Evolutionary conservation across 2,113 vertebrate genomes (phyloP).

Genomic region (Cyanistes caeruleus): DNA sequence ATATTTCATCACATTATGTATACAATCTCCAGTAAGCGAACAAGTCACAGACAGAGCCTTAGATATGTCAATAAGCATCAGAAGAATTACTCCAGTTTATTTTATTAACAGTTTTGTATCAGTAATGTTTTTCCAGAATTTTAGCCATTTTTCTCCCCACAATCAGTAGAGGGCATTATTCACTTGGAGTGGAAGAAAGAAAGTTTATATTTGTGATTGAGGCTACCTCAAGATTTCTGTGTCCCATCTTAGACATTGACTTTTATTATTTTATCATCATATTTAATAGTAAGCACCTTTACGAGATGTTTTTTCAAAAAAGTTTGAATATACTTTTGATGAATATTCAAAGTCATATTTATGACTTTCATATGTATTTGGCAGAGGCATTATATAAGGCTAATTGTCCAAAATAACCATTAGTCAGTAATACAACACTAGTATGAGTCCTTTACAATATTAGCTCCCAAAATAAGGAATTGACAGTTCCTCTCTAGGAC

Average conservation of each 20-base stretch:
- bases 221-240: not conserved
- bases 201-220: not conserved
- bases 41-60: not conserved
- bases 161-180: constrained; percentile 6
- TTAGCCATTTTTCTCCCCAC: not conserved
- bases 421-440: not conserved
- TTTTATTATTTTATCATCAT: not conserved
- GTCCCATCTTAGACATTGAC: not conserved
- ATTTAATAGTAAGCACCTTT: not conserved
- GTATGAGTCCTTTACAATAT: accelerated
- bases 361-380: not conserved
- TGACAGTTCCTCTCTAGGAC: not conserved
- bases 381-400: not conserved
- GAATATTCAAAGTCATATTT: not conserved
- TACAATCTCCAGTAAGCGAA: not conserved
- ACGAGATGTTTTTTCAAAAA: accelerated
- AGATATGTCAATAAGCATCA: not conserved
- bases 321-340: not conserved
- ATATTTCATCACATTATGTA: not conserved
- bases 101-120: not conserved
- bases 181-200: not conserved
- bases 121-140: not conserved
- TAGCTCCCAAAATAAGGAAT: not conserved
- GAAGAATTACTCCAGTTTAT: not conserved
- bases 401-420: not conserved